phyloP scores from a whole-genome alignment of 2,888 invertebrate species.

The Thelaira solivaga region DNA sequence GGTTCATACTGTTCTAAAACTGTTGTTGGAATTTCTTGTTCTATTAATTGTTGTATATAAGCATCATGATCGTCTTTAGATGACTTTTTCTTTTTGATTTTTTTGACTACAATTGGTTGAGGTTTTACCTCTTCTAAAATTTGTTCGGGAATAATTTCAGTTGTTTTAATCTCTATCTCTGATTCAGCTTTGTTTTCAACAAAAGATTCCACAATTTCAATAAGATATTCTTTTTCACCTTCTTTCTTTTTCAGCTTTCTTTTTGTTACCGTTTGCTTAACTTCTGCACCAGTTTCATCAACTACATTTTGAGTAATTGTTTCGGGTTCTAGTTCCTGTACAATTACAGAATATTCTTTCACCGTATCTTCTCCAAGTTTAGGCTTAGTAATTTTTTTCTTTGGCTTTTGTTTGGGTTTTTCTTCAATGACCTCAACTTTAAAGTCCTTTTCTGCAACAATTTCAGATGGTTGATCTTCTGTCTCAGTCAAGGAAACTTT shows the following conservation, averaged over 20 bases:
- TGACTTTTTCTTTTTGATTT: constrained; percentile 70
- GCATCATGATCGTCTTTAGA: constrained; percentile 69
- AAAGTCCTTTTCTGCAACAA: constrained; percentile 25
- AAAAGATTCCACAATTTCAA: constrained; percentile 75
- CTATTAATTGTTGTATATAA: constrained; percentile 72
- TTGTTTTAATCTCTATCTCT: constrained; percentile 76
- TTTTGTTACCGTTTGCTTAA: constrained; percentile 72
- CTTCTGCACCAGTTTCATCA: constrained; percentile 70
- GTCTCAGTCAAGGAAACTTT: constrained; percentile 53
- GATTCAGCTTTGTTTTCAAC: constrained; percentile 77
- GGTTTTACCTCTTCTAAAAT: constrained; percentile 14
- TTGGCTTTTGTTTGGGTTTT: constrained; percentile 63
- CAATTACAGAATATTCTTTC: constrained; percentile 67
- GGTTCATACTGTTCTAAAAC: constrained; percentile 75
- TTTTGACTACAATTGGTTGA: constrained; percentile 60
- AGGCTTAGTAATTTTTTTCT: constrained; percentile 63
- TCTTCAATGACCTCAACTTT: constrained; percentile 45
- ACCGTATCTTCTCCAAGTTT: constrained; percentile 45
- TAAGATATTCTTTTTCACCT: constrained; percentile 76
- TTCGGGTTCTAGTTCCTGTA: constrained; percentile 74
- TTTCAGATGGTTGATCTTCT: constrained; percentile 14
- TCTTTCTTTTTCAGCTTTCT: constrained; percentile 76
- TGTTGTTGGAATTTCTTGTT: constrained; percentile 73
- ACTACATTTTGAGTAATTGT: constrained; percentile 73
- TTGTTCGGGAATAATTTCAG: constrained; percentile 71